Base-by-base conservation (phyloP, 2,113 vertebrate species). In the Salvelinus alpinus region DNA sequence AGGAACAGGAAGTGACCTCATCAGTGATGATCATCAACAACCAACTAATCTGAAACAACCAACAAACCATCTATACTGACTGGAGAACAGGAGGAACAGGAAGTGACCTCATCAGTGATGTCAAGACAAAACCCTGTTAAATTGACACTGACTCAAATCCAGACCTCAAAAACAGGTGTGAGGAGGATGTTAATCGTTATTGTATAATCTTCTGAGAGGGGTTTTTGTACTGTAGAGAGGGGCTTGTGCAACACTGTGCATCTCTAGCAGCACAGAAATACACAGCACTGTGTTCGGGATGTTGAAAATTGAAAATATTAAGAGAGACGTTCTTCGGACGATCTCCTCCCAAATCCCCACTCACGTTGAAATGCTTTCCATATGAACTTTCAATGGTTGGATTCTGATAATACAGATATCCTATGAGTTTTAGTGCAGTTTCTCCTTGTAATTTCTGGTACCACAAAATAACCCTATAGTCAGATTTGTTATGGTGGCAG, bases 251-350 rank as follows among this genome's bases (percentile, higher is more conserved):
- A 64, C 70, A 31, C 18, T 24, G 91, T 91, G 90, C 72, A 29
- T 65, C 0, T 0, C 82, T 79, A 2, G 88, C 87, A 78, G 89
- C 87, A 88, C 90, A 91, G 80, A 83, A 90, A 68, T 91, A 91
- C 14, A 84, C 44, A 0, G 78, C 86, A 2, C 51, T 80, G 31
- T 87, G 34, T 38, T 38, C 34, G 6, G 1, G 34, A 38, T 38
- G 34, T 38, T 38, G 34, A 38, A 38, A 7, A 38, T 22, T 0
- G 12, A 4, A 3, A 51, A 85, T 20, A 0, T 20, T 0, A 1
- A 88, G 75, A 4, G 80, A 84, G 22, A 62, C 64, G 0, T 77
- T 86, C 57, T 86, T 87, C 18, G n/a, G 54, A 4, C 27, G 34
- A 11, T 24, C 6, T 0, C 29, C 31, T 1, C 60, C 27, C 3